Conservation (phyloP, 2,113 vertebrate species). For the Anser brachyrhynchus region DNA sequence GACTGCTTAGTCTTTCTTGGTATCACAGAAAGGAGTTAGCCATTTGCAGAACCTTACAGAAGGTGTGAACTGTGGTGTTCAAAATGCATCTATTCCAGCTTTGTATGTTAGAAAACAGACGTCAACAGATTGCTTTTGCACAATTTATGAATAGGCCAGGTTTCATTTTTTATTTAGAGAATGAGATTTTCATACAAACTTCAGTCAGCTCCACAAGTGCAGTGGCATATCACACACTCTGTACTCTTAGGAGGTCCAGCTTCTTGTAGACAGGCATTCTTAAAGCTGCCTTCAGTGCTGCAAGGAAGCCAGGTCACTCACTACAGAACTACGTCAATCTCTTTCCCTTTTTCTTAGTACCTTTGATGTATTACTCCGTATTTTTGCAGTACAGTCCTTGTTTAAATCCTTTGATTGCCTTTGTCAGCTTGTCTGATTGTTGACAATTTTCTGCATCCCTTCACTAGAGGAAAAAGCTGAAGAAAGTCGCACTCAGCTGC, state of each 20-base stretch:
- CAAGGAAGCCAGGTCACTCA: background rate
- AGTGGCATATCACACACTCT: background rate
- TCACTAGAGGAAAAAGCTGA: background rate
- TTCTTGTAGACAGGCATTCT: background rate
- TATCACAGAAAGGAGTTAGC: background rate
- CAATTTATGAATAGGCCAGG: background rate
- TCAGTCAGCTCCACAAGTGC: background rate
- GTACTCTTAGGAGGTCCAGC: background rate
- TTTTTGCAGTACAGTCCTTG: background rate
- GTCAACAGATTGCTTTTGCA: background rate
- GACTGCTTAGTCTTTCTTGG: background rate
- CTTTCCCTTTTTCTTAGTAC: background rate
- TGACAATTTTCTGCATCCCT: background rate
- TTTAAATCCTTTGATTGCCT: background rate
- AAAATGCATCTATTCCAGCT: background rate
- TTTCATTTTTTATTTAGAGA: background rate
- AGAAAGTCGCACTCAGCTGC: background rate
- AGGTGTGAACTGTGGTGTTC: background rate
- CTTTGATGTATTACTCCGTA: background rate
- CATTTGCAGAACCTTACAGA: background rate
- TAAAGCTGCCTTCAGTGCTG: background rate
- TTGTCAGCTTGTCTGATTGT: background rate
- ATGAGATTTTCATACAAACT: background rate
- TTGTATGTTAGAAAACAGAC: background rate
- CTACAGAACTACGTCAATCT: background rate